These are phyloP conservation scores for crab-eating macaque (Macaca fascicularis) DNA, from an alignment of 2,113 vertebrate genomes.

Conservation along the genomic window DNA sequence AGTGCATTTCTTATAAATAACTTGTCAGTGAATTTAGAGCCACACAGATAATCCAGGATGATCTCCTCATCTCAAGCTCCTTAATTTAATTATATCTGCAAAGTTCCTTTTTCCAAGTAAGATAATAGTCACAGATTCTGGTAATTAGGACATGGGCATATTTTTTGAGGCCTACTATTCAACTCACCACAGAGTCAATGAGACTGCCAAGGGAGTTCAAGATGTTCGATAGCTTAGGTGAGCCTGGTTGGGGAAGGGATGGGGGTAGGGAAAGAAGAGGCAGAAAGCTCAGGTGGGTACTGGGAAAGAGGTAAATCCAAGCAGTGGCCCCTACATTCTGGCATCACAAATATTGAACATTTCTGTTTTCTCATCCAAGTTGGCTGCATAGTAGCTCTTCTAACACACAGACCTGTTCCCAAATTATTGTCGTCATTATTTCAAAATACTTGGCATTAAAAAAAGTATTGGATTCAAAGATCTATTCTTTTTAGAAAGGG, in stretches of 20 bases:
- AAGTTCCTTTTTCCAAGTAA: not conserved
- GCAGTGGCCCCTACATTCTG: not conserved
- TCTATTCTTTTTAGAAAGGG: not conserved
- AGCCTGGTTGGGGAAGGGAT: not conserved
- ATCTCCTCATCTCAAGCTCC: not conserved
- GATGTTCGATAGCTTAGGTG: not conserved
- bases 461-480: not conserved
- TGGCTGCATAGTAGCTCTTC: not conserved
- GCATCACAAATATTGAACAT: not conserved
- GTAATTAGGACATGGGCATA: not conserved
- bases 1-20: not conserved
- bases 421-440: not conserved
- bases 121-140: not conserved
- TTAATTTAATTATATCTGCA: not conserved
- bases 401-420: not conserved
- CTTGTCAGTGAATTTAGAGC: not conserved
- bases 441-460: not conserved
- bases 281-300: not conserved
- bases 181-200: not conserved
- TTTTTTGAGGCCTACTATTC: not conserved
- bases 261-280: not conserved
- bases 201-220: not conserved
- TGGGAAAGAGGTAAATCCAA: not conserved
- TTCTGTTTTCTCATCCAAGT: not conserved
- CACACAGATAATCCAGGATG: not conserved